Conservation (phyloP, 2,113 vertebrate genomes). For the Hydrochoerus hydrochaeris region DNA sequence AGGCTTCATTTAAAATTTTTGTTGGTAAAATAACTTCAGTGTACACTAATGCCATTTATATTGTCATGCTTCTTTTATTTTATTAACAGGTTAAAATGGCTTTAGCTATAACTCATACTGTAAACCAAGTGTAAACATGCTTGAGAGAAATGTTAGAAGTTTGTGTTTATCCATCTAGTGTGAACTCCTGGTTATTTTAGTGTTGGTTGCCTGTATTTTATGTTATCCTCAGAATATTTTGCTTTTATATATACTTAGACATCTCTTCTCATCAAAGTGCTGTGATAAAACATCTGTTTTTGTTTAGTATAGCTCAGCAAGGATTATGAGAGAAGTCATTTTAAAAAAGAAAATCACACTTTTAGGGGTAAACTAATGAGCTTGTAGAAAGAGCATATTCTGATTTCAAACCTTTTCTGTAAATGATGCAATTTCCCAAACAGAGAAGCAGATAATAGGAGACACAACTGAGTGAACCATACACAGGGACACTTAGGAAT, state of each 20-base stretch:
- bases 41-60: neutral
- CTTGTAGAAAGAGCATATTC: neutral
- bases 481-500: neutral
- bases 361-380: neutral
- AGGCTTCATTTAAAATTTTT: conserved; percentile 21
- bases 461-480: neutral
- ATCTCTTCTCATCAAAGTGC: neutral
- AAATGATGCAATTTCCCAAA: neutral
- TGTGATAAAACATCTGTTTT: neutral
- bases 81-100: neutral
- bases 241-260: neutral
- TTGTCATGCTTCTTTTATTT: neutral
- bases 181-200: neutral
- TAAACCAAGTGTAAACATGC: neutral
- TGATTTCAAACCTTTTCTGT: neutral
- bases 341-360: conserved; percentile 13
- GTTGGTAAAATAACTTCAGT: neutral
- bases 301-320: neutral
- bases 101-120: neutral
- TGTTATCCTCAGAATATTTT: neutral
- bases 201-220: neutral
- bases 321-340: conserved; percentile 31
- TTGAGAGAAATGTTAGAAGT: neutral
- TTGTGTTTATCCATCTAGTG: neutral
- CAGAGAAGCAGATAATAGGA: neutral